Evolutionary conservation across 1,140 invertebrate species (phyloP), one percentile per base, ranked within the genome.

Genomic region (Dryas iulia): DNA sequence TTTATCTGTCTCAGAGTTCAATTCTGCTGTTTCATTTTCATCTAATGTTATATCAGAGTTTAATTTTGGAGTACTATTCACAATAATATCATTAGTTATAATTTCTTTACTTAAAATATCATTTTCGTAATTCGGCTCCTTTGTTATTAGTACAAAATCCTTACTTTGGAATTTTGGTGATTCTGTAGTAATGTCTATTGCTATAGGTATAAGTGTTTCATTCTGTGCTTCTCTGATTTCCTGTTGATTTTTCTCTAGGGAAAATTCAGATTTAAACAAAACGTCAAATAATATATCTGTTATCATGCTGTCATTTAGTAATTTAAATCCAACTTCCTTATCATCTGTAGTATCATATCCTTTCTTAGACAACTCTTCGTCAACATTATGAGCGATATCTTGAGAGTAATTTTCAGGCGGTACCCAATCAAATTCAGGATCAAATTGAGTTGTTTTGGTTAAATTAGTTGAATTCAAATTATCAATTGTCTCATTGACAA

Each of bases 361-460:
- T 67, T 83, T 81, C 28, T 78, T 80, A 39, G 59, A 69, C 14
- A 85, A 61, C 70, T 84, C 81, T 62, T 87, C 66, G 35, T 82
- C 73, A 24, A 87, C 81, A 30, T 81, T 73, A 26, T 82, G 56
- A 21, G 74, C 58, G 47, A 83, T 81, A 52, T 83, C 74, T 63
- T 79, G 59, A 5, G 78, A 70, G 52, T 87, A 81, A 58, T 83
- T 84, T 54, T 67, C 73, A 7, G 83, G 77, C 18, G 80, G 76
- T 1, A 71, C 59, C 76, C 78, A 83, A 54, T 70, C 61, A 33
- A 59, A 81, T 58, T 86, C 79, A 52, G 82, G 81, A 59, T 86
- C 84, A 18, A 69, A 67, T 70, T 58, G 65, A 53, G 54, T 67
- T 11, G 52, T 77, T 54, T 12, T 72, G 8, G 24, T 21, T 2